phyloP scores from a whole-genome alignment of 2,888 invertebrate species.

The Lepetodrilus schrolli region DNA sequence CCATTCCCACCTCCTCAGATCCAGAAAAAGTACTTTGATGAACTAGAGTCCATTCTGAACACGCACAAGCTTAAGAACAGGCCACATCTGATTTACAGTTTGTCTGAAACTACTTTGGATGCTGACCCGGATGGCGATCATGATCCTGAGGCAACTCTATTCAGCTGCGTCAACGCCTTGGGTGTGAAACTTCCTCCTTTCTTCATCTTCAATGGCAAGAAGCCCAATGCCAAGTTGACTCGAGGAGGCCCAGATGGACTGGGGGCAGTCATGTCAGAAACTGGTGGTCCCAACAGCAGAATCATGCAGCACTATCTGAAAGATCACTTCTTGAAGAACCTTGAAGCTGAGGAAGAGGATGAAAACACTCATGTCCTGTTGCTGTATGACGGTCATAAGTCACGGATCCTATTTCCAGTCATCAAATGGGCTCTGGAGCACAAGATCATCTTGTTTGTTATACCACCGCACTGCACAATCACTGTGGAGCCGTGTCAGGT shows the following conservation, averaged over 20 bases:
- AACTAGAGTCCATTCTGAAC: background rate
- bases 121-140: background rate
- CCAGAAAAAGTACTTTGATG: conserved; percentile 2
- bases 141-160: background rate
- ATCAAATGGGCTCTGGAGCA: conserved; percentile 18
- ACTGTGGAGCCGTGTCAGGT: background rate
- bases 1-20: background rate
- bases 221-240: background rate
- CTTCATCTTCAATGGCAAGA: conserved; percentile 23
- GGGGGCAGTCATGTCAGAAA: background rate
- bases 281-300: background rate
- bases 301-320: conserved; percentile 10
- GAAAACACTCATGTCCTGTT: background rate
- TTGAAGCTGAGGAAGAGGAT: background rate
- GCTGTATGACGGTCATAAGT: background rate
- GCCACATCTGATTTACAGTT: conserved; percentile 1
- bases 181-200: conserved; percentile 13
- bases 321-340: conserved; percentile 14
- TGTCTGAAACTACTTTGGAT: background rate
- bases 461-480: background rate
- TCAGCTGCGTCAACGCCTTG: conserved; percentile 12
- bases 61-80: background rate
- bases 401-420: background rate
- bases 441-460: conserved; percentile 17
- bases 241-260: background rate